A percentile compares a stretch with the other conserved stretches of the same genome.
Conservation (phyloP, 2,797 vertebrate species). For the Morus bassanus region DNA sequence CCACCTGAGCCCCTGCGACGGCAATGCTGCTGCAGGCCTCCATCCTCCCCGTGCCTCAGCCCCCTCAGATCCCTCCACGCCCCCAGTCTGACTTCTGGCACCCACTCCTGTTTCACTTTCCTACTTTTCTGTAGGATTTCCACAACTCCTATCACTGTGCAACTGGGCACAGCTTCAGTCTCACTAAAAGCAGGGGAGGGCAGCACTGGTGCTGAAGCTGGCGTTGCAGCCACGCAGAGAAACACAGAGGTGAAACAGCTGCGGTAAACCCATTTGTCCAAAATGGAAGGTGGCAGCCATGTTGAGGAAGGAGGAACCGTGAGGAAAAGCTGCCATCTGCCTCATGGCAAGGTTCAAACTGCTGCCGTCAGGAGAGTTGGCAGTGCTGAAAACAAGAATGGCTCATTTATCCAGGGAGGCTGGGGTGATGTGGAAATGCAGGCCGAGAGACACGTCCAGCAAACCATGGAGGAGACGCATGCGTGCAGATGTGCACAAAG, state of each 20-base stretch:
- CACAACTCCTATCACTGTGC: not conserved
- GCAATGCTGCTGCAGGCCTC: not conserved
- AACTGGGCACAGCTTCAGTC: not conserved
- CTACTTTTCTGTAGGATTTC: not conserved
- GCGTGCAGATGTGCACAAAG: not conserved
- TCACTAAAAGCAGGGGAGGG: not conserved
- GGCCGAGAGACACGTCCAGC: not conserved
- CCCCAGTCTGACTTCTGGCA: not conserved
- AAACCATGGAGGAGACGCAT: not conserved
- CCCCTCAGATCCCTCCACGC: too few relatives aligned
- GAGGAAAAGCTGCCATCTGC: not conserved
- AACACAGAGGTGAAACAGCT: not conserved
- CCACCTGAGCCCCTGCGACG: accelerated
- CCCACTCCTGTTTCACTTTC: not conserved
- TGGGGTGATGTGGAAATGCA: not conserved
- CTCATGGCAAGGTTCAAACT: not conserved
- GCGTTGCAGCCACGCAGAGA: not conserved
- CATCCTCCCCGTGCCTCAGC: accelerated
- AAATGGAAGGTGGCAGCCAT: not conserved
- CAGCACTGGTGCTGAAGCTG: not conserved
- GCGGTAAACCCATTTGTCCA: not conserved
- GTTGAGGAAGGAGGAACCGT: not conserved
- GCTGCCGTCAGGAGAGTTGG: not conserved
- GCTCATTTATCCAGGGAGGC: not conserved
- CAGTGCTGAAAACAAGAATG: not conserved